Evolutionary conservation across 2,888 invertebrate species (phyloP).

Genomic region (Tanypteryx hageni): DNA sequence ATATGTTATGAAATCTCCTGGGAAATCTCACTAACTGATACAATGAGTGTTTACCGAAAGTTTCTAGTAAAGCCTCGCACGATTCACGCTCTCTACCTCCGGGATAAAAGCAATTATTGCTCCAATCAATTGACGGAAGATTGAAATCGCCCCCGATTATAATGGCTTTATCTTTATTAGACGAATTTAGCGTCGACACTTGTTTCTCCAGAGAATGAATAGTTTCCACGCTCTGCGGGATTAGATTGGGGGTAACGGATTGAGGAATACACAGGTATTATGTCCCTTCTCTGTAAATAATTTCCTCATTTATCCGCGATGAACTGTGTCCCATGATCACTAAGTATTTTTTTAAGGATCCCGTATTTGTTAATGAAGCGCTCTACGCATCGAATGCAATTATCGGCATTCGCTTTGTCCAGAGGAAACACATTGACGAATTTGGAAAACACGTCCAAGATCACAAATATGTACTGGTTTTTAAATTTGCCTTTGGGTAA

Average conservation of each 20-base stretch:
- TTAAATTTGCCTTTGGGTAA: background rate
- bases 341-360: background rate
- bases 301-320: background rate
- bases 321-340: background rate
- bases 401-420: background rate
- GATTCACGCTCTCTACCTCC: no score
- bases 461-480: background rate
- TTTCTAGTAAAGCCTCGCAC: no score
- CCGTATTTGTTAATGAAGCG: background rate
- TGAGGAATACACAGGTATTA: background rate
- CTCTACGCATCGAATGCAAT: background rate
- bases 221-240: background rate
- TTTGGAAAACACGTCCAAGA: background rate
- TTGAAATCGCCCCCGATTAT: no score
- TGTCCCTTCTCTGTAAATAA: background rate
- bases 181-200: no score
- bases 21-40: no score
- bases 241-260: background rate
- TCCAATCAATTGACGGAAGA: no score
- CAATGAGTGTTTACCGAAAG: no score
- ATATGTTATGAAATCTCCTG: no score
- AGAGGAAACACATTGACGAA: background rate
- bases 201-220: no score
- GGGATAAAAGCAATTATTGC: no score
- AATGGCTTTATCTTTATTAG: no score